Percentiles rank a stretch among this genome's conserved stretches.
Evolutionary conservation across 2,888 invertebrate genomes (phyloP).

Genomic region (Heliconius sara): DNA sequence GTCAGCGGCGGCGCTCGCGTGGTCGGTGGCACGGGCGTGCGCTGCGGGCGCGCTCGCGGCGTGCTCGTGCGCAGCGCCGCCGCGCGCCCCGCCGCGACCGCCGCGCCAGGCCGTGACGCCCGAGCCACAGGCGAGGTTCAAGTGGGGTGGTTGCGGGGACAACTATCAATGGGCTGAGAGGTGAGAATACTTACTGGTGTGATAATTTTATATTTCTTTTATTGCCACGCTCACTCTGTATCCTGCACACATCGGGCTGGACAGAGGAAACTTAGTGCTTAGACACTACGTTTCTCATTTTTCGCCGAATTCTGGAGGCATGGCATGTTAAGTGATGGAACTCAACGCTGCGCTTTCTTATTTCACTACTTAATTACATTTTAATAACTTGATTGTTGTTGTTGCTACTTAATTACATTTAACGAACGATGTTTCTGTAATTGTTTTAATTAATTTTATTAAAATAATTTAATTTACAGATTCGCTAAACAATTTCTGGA

Average conservation of each 20-base stretch:
- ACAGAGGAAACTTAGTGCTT: no score
- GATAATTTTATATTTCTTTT: no score
- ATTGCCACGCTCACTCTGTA: no score
- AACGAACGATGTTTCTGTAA: background rate
- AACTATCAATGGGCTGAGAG: conserved; percentile 89
- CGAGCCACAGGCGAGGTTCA: conserved; percentile 89
- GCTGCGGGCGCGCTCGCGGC: conserved; percentile 89
- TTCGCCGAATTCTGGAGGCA: no score
- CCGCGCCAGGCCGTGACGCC: conserved; percentile 86
- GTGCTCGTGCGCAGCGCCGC: conserved; percentile 91
- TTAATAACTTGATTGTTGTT: background rate
- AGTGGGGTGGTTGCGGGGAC: conserved; percentile 95
- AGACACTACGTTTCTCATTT: no score
- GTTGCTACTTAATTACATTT: background rate
- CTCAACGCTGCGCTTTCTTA: no score
- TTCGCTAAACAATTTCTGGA: conserved; percentile 90
- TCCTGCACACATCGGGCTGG: no score
- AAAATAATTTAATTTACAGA: conserved; percentile 55
- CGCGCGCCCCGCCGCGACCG: conserved; percentile 84
- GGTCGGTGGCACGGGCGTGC: conserved; percentile 91
- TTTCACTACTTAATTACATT: background rate
- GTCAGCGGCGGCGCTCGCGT: conserved; percentile 90
- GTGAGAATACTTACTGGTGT: conserved; percentile 49
- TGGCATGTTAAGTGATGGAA: no score
- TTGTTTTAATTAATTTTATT: background rate